phyloP scores from a whole-genome alignment of 2,888 invertebrate genomes.

The Drepanosiphum platanoidis region DNA sequence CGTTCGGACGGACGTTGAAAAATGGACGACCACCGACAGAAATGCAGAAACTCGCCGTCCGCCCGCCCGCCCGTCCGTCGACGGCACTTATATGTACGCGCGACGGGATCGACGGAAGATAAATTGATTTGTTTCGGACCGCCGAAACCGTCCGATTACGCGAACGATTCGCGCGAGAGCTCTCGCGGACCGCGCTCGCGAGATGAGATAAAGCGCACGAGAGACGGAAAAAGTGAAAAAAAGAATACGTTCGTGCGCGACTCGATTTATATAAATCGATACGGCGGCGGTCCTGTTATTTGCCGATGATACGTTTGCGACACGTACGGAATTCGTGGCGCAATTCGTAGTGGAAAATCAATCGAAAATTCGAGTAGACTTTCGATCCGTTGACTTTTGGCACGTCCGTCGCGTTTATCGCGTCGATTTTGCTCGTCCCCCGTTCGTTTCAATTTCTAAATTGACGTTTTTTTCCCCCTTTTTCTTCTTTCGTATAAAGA shows the following conservation, averaged over 20 bases:
- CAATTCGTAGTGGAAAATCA: too few species aligned
- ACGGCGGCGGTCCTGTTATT: not conserved
- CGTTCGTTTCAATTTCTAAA: too few species aligned
- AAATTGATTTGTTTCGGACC: not conserved
- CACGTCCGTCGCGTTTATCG: too few species aligned
- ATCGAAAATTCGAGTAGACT: too few species aligned
- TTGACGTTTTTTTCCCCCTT: too few species aligned
- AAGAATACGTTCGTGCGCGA: not conserved
- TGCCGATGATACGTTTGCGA: not conserved
- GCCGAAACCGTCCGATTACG: not conserved
- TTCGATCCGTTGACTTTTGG: too few species aligned
- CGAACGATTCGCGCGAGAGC: not conserved
- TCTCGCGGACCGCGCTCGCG: not conserved
- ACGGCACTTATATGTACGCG: not conserved
- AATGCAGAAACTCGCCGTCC: not conserved
- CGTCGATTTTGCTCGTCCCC: too few species aligned
- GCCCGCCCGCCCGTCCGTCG: not conserved
- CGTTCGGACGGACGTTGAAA: not conserved
- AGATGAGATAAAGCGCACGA: not conserved
- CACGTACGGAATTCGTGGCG: not conserved
- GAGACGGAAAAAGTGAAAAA: not conserved
- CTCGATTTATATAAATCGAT: not conserved
- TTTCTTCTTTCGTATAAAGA: too few species aligned
- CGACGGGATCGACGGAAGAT: not conserved
- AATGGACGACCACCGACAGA: slow-evolving; percentile 26